Evolutionary conservation across 1,140 invertebrate genomes (phyloP), one percentile per base, ranked within the genome.

Genomic region (Charaxes varanes): DNA sequence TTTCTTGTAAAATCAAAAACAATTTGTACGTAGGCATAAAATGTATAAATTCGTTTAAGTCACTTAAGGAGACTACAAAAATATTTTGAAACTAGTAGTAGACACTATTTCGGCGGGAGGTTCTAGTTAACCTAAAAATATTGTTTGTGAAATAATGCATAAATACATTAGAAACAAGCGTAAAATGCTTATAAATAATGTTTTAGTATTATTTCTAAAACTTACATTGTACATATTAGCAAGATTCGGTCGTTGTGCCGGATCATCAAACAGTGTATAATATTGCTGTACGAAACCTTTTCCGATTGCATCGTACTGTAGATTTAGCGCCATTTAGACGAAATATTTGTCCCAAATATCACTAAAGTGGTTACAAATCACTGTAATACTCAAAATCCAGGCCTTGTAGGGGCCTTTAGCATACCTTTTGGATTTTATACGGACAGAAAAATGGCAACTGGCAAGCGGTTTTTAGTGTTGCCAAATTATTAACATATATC

Each of bases 251-350:
- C 95, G 88, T 62, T 93, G 91, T 42, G 85, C 85, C 51, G 92
- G 91, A 87, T 97, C 94, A 80, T 97, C 96, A 71, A 97, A 97
- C 52, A 95, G 69, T 18, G 88, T 87, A 81, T 97, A 97, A 86
- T 97, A 97, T 86, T 97, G 94, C 56, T 94, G 91, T 18, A 96
- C 94, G 79, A 97, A 97, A 49, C 92, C 91, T 85, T 95, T 95
- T 38, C 94, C 95, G 67, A 97, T 97, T 16, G 90, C 92, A 71
- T 96, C 93, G 71, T 96, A 97, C 62, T 93, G 91, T 41, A 91
- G 91, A 86, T 97, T 96, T 44, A 97, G 85, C 62, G 92, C 88
- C 93, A 95, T 94, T 74, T 72, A 76, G 42, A 56, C 36, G 51
- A 56, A 45, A 50, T 53, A 51, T 55, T 43, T 42, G 28, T 34